phyloP scores from a whole-genome alignment of 1,140 invertebrate species.

The Zaprionus ornatus region DNA sequence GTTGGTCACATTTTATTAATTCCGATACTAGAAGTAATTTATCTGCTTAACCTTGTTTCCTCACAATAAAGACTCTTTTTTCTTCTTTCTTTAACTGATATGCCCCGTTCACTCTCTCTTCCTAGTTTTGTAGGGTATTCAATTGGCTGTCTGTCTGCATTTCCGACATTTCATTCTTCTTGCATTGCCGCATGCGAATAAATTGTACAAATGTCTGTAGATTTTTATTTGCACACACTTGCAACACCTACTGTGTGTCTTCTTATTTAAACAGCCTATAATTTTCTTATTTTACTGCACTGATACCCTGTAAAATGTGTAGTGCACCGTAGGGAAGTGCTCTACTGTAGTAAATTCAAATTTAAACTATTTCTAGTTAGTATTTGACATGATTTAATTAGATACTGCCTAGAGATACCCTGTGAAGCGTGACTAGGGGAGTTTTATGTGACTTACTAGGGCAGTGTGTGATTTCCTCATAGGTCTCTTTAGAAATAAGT shows the following conservation, averaged over 20 bases:
- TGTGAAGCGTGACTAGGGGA: neutral
- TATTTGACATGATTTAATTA: too few species aligned
- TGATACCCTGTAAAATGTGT: neutral
- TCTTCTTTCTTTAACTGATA: neutral
- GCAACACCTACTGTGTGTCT: neutral
- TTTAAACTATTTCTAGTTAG: too few species aligned
- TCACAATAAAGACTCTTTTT: neutral
- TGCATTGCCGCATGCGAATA: neutral
- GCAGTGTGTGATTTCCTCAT: too few species aligned
- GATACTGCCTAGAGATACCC: neutral
- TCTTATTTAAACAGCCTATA: neutral
- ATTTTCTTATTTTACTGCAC: neutral
- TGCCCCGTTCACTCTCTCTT: neutral
- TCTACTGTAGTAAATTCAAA: too few species aligned
- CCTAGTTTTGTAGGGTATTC: neutral
- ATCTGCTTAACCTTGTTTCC: neutral
- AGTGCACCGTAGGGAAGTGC: too few species aligned
- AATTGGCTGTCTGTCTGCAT: neutral
- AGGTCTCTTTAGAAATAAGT: neutral
- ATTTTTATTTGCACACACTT: neutral
- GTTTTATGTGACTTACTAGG: too few species aligned
- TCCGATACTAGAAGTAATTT: too few species aligned
- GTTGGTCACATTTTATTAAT: too few species aligned
- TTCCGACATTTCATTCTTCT: neutral
- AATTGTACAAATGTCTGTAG: constrained; percentile 9